Evolutionary conservation across 2,888 invertebrate species (phyloP).

Genomic region (Subacronicta megacephala): DNA sequence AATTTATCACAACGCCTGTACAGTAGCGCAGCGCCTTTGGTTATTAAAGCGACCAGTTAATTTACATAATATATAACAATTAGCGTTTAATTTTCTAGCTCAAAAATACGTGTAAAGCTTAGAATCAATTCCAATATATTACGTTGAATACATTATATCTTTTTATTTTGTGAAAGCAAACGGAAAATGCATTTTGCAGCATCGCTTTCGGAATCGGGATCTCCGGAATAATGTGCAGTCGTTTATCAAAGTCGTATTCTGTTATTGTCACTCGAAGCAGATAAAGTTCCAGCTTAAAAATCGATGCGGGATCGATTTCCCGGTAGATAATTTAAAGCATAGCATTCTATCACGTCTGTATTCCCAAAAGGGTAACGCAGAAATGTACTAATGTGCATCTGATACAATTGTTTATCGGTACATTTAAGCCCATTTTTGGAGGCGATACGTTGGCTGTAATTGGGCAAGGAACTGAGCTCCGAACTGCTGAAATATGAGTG

Average conservation of each 20-base stretch:
- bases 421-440: too few species aligned
- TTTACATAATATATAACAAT: conserved; percentile 1
- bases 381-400: too few species aligned
- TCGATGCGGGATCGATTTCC: not conserved
- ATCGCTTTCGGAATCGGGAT: not conserved
- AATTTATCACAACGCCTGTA: too few species aligned
- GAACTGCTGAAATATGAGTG: too few species aligned
- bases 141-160: conserved; percentile 1
- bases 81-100: not conserved
- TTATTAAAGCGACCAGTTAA: not conserved
- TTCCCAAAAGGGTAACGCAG: too few species aligned
- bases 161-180: not conserved
- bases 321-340: not conserved
- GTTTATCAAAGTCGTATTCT: conserved; percentile 33
- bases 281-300: conserved; percentile 8
- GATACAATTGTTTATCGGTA: too few species aligned
- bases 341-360: too few species aligned
- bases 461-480: too few species aligned
- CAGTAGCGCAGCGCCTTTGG: not conserved
- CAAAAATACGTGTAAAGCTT: not conserved
- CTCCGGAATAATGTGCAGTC: conserved; percentile 28
- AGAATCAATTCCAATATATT: conserved; percentile 17
- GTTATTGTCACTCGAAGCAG: conserved; percentile 7
- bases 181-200: conserved; percentile 24
- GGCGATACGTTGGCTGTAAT: too few species aligned